Evolutionary conservation across 2,797 vertebrate genomes (phyloP).

Genomic region (Mormyrus hasselquistii): DNA sequence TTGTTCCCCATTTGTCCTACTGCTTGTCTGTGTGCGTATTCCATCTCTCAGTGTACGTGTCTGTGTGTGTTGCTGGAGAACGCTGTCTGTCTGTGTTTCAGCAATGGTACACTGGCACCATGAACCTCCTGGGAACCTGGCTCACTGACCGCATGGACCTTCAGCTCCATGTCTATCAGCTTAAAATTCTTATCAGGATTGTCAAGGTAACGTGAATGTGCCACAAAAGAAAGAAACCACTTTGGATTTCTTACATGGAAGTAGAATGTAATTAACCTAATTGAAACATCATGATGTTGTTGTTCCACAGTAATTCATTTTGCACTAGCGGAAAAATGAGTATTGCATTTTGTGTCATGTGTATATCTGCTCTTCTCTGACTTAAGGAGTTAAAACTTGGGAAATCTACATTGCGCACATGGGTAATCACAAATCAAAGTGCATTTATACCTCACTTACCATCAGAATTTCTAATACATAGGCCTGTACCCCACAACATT

Average conservation of each 20-base stretch:
- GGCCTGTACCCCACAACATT: background rate
- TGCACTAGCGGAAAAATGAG: conserved; percentile 48
- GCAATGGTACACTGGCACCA: conserved; percentile 99
- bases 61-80: conserved; percentile 76
- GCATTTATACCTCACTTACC: too few species aligned
- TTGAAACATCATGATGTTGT: conserved; percentile 50
- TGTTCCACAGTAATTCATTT: conserved; percentile 77
- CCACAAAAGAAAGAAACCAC: background rate
- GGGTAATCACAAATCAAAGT: background rate
- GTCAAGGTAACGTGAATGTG: conserved; percentile 81
- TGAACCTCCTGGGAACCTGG: conserved; percentile 97
- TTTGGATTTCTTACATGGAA: conserved; percentile 46
- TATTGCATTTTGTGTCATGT: background rate
- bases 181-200: conserved; percentile 99
- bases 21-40: conserved; percentile 21
- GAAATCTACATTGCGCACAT: background rate
- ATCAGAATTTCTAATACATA: background rate
- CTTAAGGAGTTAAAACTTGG: background rate
- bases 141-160: conserved; percentile 98
- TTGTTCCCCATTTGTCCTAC: conserved; percentile 22
- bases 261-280: conserved; percentile 50
- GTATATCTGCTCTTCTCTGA: background rate
- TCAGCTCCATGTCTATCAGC: conserved; percentile 98
- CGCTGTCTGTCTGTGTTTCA: conserved; percentile 88
- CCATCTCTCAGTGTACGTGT: conserved; percentile 34